These are phyloP conservation scores for Syngnathus scovelli DNA, from an alignment of 2,113 vertebrate species.

Conservation along the genomic window DNA sequence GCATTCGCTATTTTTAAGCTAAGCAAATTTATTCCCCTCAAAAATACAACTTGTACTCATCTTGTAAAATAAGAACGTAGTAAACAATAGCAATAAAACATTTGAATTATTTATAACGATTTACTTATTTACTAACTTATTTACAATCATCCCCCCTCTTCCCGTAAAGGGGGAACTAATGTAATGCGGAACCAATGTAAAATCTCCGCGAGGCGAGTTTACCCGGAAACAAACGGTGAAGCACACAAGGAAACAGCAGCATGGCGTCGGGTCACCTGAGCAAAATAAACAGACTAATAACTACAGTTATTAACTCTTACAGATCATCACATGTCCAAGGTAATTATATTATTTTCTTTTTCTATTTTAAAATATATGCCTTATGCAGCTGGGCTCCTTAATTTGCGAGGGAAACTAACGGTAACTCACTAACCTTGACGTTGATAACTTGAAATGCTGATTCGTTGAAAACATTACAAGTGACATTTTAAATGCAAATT, in stretches of 20 bases:
- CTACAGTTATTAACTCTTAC: background rate
- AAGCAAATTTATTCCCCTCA: no score
- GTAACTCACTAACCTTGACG: background rate
- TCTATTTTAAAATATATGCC: background rate
- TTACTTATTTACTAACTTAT: no score
- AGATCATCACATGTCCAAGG: slow-evolving; percentile 21
- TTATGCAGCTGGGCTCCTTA: no score
- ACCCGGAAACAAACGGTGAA: slow-evolving; percentile 1
- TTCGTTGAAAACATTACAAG: background rate
- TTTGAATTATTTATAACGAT: no score
- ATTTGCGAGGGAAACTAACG: background rate
- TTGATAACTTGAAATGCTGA: background rate
- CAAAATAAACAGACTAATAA: slow-evolving; percentile 40
- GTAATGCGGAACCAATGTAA: background rate
- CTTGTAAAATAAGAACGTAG: no score
- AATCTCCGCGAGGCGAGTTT: background rate
- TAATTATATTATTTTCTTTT: slow-evolving; percentile 18
- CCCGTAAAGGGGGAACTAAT: background rate
- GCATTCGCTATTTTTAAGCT: no score
- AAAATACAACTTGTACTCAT: no score
- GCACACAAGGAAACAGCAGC: slow-evolving; percentile 14
- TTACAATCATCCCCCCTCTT: no score
- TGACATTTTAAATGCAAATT: background rate
- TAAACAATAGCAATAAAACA: no score
- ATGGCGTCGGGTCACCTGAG: slow-evolving; percentile 61